Evolutionary conservation across 2,888 invertebrate species (phyloP).

Genomic region (Augochlorella aurata): DNA sequence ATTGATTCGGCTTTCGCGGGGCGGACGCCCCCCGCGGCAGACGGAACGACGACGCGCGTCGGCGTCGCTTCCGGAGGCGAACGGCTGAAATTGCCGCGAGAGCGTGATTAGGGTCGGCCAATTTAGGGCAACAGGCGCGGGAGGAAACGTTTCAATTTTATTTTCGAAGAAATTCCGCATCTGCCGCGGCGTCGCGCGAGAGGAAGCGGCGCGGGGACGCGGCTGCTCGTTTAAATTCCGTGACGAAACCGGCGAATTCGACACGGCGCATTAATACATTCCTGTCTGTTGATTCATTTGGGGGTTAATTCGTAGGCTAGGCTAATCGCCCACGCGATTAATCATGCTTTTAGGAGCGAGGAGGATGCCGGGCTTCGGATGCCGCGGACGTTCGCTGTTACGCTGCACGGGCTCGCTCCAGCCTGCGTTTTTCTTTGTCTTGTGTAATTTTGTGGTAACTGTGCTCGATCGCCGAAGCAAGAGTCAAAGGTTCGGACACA

Average conservation of each 20-base stretch:
- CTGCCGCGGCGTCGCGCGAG: neutral
- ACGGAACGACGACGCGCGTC: neutral
- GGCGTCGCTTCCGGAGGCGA: neutral
- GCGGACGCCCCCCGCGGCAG: neutral
- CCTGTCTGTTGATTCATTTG: slow-evolving; percentile 5
- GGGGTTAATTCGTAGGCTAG: slow-evolving; percentile 16
- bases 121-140: neutral
- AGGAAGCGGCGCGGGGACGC: neutral
- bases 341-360: slow-evolving; percentile 8
- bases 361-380: neutral
- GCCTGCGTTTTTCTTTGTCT: neutral
- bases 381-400: neutral
- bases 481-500: too few relatives aligned
- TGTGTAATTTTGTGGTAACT: too few relatives aligned
- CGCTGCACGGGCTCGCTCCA: neutral
- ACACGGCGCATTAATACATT: slow-evolving; percentile 3
- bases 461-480: too few relatives aligned
- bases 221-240: neutral
- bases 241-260: slow-evolving; percentile 13
- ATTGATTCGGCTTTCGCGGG: neutral
- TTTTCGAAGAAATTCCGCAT: neutral
- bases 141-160: neutral
- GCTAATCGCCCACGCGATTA: slow-evolving; percentile 11
- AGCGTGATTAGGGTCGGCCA: neutral
- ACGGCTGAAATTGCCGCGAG: neutral